Evolutionary conservation across 1,140 invertebrate genomes (phyloP).

Genomic region (Geopemphigus sp.): DNA sequence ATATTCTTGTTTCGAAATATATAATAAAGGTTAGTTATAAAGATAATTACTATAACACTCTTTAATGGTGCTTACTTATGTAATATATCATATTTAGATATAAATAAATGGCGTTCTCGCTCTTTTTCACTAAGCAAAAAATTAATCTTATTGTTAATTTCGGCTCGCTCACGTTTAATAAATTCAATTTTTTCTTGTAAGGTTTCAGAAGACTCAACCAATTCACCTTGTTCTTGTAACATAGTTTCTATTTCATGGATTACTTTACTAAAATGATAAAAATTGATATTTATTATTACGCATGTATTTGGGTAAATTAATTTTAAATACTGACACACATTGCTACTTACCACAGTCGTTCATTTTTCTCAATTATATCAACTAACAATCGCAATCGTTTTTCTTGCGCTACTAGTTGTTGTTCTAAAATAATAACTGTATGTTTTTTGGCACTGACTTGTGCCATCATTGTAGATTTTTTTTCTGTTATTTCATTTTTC

Average conservation of each 20-base stretch:
- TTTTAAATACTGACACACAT: not conserved
- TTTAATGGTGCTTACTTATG: constrained; percentile 3
- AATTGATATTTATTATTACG: not conserved
- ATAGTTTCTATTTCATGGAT: constrained; percentile 4
- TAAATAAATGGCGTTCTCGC: not conserved
- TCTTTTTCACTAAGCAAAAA: constrained; percentile 24
- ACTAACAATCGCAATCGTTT: constrained; percentile 29
- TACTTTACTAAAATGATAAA: constrained; percentile 12
- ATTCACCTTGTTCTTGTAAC: constrained; percentile 27
- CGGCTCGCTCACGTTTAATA: constrained; percentile 1
- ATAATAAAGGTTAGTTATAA: not conserved
- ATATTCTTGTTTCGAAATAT: not conserved
- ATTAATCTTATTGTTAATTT: constrained; percentile 41
- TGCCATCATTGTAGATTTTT: constrained; percentile 35
- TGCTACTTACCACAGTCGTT: constrained; percentile 12
- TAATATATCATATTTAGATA: constrained; percentile 30
- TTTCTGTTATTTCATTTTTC: constrained; percentile 36
- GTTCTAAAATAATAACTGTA: constrained; percentile 35
- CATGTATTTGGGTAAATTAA: too few species aligned
- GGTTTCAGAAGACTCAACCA: constrained; percentile 4
- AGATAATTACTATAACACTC: not conserved
- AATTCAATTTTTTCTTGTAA: constrained; percentile 23
- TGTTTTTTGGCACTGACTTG: constrained; percentile 40
- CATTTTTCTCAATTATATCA: constrained; percentile 41
- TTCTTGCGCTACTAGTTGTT: constrained; percentile 35